Evolutionary conservation across 2,888 invertebrate genomes (phyloP).

Genomic region (Epistrophella euchroma): DNA sequence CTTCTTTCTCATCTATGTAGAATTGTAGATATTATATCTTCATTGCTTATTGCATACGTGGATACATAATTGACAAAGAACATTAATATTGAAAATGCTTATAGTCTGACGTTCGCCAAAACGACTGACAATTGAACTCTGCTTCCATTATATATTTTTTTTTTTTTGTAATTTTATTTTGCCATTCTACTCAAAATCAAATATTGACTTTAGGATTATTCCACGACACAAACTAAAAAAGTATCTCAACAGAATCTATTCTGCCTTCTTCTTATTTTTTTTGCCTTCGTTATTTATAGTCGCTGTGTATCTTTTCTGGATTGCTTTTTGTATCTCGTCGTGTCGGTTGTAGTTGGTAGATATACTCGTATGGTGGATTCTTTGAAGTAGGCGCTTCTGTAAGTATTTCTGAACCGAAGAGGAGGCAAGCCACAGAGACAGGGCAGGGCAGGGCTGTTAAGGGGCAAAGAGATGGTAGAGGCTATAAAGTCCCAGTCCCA

Average conservation of each 20-base stretch:
- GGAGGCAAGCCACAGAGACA: background rate
- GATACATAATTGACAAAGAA: slow-evolving; percentile 42
- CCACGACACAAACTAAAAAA: slow-evolving; percentile 24
- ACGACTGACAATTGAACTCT: slow-evolving; percentile 45
- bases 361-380: slow-evolving; percentile 30
- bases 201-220: slow-evolving; percentile 65
- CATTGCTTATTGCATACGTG: background rate
- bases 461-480: background rate
- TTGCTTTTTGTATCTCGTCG: slow-evolving; percentile 32
- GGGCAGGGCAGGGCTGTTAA: background rate
- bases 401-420: background rate
- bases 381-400: slow-evolving; percentile 71
- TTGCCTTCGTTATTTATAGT: slow-evolving; percentile 47
- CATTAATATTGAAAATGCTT: slow-evolving; percentile 15
- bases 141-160: background rate
- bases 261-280: slow-evolving; percentile 3
- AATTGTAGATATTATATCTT: background rate
- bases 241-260: slow-evolving; percentile 40
- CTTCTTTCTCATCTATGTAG: background rate
- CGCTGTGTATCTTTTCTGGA: slow-evolving; percentile 44
- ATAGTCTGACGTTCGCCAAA: slow-evolving; percentile 30
- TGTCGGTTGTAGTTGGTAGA: slow-evolving; percentile 16
- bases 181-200: slow-evolving; percentile 53
- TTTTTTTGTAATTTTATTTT: slow-evolving; percentile 27
- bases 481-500: background rate